Base-by-base conservation (phyloP, 2,113 vertebrate genomes). In the Anguilla japonica region DNA sequence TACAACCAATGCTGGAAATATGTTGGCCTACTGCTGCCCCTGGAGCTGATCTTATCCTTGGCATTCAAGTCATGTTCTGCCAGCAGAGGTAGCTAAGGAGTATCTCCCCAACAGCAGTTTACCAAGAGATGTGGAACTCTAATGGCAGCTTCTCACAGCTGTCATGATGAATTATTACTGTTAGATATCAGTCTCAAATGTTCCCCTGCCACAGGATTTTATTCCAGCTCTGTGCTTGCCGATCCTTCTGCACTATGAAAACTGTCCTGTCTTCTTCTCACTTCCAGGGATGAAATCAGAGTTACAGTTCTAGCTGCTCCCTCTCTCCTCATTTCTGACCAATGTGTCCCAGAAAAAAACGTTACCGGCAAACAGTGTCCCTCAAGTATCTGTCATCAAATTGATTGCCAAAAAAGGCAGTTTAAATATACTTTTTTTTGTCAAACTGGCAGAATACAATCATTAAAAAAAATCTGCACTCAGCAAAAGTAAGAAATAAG, bases 111-210 rank as follows among this genome's bases (percentile, higher is more conserved):
- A 22, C 41, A 41, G 83, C 40, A 84, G 60, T 84, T 84, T 75
- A 78, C 63, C 63, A 9, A 46, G 63, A 57, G 83, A 84, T 14
- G n/a, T 18, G 41, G 41, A 84, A 75, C 16, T 46, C n/a, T 46
- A 84, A 34, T 78, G 63, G 13, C 63, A 78, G 63, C 40, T 75
- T 60, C 40, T 43, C 41, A 43, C 26, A 46, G 81, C 81, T 82
- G 81, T 82, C 81, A 82, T 11, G 22, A 82, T 46, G 81, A 82
- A 82, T 82, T 82, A 82, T 82, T 26, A 41, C 81, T 46, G 16
- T 22, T 18, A 80, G 41, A 43, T 46, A 41, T 41, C 41, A 82
- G 41, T 50, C 81, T 82, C 60, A 67, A 26, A 67, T 67, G 20
- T 67, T 67, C 60, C 60, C 20, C 81, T 50, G 81, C 56, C 3